Evolutionary conservation across 2,113 vertebrate species (phyloP).

Genomic region (Chaetodon auriga): DNA sequence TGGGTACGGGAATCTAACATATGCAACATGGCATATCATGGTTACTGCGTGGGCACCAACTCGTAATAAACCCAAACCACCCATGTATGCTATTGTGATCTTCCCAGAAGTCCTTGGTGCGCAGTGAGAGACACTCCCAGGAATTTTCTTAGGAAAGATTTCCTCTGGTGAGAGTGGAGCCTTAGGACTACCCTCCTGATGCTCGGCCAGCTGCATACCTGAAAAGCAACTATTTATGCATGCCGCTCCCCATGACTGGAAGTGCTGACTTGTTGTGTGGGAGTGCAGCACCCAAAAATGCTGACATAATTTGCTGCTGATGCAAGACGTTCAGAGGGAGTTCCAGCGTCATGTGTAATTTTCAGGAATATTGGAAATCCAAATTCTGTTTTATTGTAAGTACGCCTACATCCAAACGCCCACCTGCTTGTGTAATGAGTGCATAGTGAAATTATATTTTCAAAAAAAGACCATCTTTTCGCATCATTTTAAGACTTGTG

Average conservation of each 20-base stretch:
- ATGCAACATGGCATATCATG: slow-evolving; percentile 2
- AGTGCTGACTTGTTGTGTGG: slow-evolving; percentile 62
- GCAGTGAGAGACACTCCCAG: slow-evolving; percentile 58
- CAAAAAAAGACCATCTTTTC: slow-evolving; percentile 3
- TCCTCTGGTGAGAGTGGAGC: slow-evolving; percentile 12
- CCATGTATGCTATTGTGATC: slow-evolving; percentile 40
- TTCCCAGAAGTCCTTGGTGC: slow-evolving; percentile 56
- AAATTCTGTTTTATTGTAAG: slow-evolving; percentile 21
- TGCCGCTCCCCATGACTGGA: slow-evolving; percentile 67
- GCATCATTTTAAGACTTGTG: slow-evolving; percentile 32
- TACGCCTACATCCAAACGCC: not conserved
- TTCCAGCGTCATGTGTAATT: slow-evolving; percentile 30
- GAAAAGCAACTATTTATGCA: slow-evolving; percentile 61
- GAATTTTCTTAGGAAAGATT: slow-evolving; percentile 29
- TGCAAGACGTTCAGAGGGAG: slow-evolving; percentile 50
- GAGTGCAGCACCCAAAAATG: slow-evolving; percentile 41
- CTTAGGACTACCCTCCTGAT: slow-evolving; percentile 30
- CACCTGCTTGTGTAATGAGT: slow-evolving; percentile 9
- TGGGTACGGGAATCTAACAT: slow-evolving; percentile 20
- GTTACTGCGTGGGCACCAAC: slow-evolving; percentile 28
- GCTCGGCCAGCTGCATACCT: slow-evolving; percentile 68
- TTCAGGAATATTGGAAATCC: slow-evolving; percentile 45
- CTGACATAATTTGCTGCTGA: slow-evolving; percentile 59
- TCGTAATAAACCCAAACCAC: not conserved
- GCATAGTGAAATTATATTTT: not conserved